Base-by-base conservation (phyloP, 2,113 vertebrate genomes). In the Anthoscopus minutus region DNA sequence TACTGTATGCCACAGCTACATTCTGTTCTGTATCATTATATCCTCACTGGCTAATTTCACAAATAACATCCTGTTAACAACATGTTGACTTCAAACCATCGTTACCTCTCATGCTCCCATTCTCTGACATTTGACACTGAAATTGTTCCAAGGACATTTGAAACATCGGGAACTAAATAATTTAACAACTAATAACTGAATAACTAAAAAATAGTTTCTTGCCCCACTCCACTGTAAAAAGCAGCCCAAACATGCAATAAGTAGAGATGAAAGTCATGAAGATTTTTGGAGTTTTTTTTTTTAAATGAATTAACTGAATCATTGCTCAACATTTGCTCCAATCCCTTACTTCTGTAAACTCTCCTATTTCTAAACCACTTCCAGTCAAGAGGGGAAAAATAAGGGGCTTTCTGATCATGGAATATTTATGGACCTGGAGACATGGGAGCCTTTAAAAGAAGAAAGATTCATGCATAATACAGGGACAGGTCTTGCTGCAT, bases 341-440 rank as follows among this genome's bases (percentile, higher is more conserved):
- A 37, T 10, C 62, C 69, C 51, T 92, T 71, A 51, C 27, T 82
- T 65, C 53, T 74, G 40, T 61, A 93, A 91, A 71, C 70, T 88
- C 62, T 77, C 22, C 65, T 66, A 64, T 92, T 88, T 70, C 37
- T 54, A 86, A 92, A 65, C 57, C 83, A 64, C 54, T 64, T 81
- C 53, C 73, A 94, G 57, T 79, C 77, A 72, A 86, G 72, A 81
- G 73, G 70, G 84, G 61, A 86, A 89, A 73, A 62, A 81, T 82
- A 90, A 96, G 84, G 89, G 80, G 24, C 70, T 94, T 90, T 93
- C 70, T 79, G 48, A 83, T 94, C 23, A 95, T 95, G 69, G 72
- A 93, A 95, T 96, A 96, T 97, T 96, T 95, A 97, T 91, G 71
- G 91, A 94, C 35, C 78, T 70, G 70, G 92, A 94, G 92, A 94